Evolutionary conservation across 2,888 invertebrate genomes (phyloP), one percentile per base, ranked within the genome.

Genomic region (Drosophila neotestacea): DNA sequence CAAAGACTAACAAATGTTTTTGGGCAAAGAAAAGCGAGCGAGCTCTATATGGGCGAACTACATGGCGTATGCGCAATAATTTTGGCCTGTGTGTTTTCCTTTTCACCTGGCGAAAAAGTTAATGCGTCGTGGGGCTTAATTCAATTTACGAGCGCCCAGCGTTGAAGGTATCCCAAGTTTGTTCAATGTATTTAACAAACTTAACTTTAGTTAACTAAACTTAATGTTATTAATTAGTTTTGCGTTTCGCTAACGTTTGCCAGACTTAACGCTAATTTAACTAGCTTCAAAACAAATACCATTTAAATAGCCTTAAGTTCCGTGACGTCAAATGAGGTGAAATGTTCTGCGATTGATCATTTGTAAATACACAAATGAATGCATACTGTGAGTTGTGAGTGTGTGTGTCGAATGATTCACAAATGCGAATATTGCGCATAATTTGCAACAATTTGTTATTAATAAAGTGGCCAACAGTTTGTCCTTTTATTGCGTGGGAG

Each of bases 211-310:
- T 78, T 73, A 81, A 66, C 38, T 42, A 7, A 70, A 71, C 69
- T 85, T 77, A 62, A 69, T 76, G 50, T 72, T 81, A 85, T 81
- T 85, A 85, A 83, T 83, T 87, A 85, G 70, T 70, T 67, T 63
- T 11, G 16, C 36, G 36, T 50, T 50, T 34, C 7, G 38, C 28
- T 51, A 38, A 48, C 56, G 42, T 56, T 32, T 50, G 55, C 42
- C 47, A 27, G 48, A 27, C 58, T 59, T 61, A 63, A 54, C 44
- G 44, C 44, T 48, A 77, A 70, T 73, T 76, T 69, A 62, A 61
- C 68, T 52, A 34, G 51, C 41, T 55, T 56, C 27, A 32, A 50
- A 38, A 28, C 39, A 44, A 68, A 34, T 67, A 30, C 38, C 36
- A 56, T 36, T 61, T 54, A 55, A 77, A 48, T 47, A 11, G 34